Conservation (phyloP, 2,113 vertebrate species). For the Phyllostomus hastatus region DNA sequence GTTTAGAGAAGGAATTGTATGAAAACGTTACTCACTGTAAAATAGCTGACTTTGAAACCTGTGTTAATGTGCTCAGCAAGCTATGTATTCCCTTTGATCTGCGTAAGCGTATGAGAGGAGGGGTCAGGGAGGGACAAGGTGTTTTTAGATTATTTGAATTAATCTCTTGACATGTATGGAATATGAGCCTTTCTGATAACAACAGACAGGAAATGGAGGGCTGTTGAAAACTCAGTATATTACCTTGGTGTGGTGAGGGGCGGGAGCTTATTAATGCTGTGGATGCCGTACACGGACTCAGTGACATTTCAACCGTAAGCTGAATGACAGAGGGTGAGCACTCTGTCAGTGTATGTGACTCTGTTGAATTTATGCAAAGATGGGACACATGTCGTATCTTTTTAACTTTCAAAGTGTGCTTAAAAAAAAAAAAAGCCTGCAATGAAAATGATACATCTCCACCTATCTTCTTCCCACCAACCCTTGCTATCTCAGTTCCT, state of each 20-base stretch:
- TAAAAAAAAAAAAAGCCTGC: neutral
- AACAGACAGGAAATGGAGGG: neutral
- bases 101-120: neutral
- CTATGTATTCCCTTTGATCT: neutral
- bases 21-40: neutral
- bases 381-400: neutral
- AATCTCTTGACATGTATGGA: conserved; percentile 31
- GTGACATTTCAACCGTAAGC: neutral
- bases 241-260: neutral
- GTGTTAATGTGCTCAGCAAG: neutral
- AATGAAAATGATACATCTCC: neutral
- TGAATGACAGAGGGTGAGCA: neutral
- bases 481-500: neutral
- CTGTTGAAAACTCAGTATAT: neutral
- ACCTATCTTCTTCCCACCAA: neutral
- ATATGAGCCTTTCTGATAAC: neutral
- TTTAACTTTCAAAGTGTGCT: neutral
- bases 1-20: conserved; percentile 30
- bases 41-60: conserved; percentile 34
- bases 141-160: conserved; percentile 31
- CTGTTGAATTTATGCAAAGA: neutral
- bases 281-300: neutral
- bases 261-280: neutral
- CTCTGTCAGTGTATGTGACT: neutral
- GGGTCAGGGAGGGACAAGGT: neutral